A percentile compares a stretch with the other conserved stretches of the same genome.
Conservation (phyloP, 2,797 vertebrate species). For the Harpagifer antarcticus region DNA sequence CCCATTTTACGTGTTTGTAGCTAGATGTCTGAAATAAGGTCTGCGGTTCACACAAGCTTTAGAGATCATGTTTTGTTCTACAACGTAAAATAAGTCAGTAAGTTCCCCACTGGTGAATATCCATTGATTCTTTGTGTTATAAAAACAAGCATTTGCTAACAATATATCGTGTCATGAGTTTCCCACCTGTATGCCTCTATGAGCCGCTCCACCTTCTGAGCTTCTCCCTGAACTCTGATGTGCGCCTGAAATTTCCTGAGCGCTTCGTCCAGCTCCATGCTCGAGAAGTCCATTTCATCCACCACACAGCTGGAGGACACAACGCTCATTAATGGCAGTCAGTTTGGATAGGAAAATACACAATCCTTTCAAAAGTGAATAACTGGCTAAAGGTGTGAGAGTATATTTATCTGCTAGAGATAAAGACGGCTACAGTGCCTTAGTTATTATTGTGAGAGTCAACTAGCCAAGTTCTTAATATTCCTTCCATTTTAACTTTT, state of each 20-base stretch:
- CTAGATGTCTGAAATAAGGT: too few relatives aligned
- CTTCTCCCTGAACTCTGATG: conserved; percentile 97
- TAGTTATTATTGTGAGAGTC: too few relatives aligned
- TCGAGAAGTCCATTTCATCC: conserved; percentile 98
- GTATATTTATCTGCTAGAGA: not conserved
- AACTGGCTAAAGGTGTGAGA: not conserved
- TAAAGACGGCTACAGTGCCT: not conserved
- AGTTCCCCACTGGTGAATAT: too few relatives aligned
- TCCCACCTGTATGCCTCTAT: conserved; percentile 96
- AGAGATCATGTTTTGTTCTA: too few relatives aligned
- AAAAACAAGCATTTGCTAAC: too few relatives aligned
- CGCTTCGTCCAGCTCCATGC: conserved; percentile 96
- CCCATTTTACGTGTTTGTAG: too few relatives aligned
- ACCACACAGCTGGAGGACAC: conserved; percentile 91
- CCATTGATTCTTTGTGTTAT: too few relatives aligned
- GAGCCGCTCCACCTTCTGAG: conserved; percentile 96
- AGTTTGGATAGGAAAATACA: not conserved
- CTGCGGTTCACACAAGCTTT: too few relatives aligned
- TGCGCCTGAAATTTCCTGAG: conserved; percentile 98
- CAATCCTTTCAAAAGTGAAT: not conserved
- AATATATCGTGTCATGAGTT: not conserved
- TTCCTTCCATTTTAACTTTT: not conserved
- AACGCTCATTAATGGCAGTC: not conserved
- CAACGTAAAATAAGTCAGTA: too few relatives aligned
- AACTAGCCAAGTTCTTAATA: not conserved